These are phyloP conservation scores for Drosophila nigromelanica DNA, from an alignment of 1,140 invertebrate species.

Conservation along the genomic window DNA sequence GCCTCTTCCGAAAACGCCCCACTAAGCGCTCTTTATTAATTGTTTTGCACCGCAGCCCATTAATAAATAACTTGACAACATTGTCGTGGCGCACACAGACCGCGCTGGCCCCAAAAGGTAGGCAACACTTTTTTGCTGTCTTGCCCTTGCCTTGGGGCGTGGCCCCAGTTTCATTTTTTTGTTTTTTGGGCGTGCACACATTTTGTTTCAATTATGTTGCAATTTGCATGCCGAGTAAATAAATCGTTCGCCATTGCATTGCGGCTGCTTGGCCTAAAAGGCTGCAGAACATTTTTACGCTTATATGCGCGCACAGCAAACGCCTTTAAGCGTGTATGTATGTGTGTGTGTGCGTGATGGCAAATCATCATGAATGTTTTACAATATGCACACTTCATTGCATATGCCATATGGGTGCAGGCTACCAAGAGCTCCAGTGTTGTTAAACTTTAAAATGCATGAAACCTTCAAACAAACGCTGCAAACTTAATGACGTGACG, in stretches of 20 bases:
- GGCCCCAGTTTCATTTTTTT: not conserved
- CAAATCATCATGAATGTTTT: constrained; percentile 78
- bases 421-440: constrained; percentile 4
- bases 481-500: constrained; percentile 65
- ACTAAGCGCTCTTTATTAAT: constrained; percentile 47
- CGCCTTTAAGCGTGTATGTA: not conserved
- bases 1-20: not conserved
- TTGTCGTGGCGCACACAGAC: not conserved
- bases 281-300: constrained; percentile 43
- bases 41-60: constrained; percentile 36
- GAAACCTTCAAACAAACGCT: constrained; percentile 61
- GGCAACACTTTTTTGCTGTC: constrained; percentile 18
- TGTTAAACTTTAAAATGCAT: constrained; percentile 72
- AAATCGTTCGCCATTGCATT: constrained; percentile 58
- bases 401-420: constrained; percentile 41
- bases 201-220: constrained; percentile 75
- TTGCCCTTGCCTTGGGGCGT: not conserved
- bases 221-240: constrained; percentile 72
- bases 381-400: constrained; percentile 75
- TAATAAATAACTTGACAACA: constrained; percentile 42
- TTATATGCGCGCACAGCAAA: constrained; percentile 21
- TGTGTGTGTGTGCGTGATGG: constrained; percentile 31
- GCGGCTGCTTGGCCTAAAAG: constrained; percentile 39
- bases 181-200: constrained; percentile 21
- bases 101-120: constrained; percentile 23